phyloP scores from a whole-genome alignment of 1,140 invertebrate genomes.

The Trachymyrmex cornetzi region DNA sequence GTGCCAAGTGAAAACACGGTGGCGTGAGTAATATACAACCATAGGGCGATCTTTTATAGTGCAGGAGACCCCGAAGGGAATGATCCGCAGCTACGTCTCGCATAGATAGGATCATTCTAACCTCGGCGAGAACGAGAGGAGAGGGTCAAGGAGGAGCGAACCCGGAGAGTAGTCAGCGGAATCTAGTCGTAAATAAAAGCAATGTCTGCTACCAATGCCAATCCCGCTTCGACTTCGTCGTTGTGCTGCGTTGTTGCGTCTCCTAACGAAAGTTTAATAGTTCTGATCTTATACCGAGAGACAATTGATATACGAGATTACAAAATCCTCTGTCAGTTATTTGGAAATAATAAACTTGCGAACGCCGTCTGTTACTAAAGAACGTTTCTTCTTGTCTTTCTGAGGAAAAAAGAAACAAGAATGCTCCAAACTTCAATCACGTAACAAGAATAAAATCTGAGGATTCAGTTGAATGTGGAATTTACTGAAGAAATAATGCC shows the following conservation, averaged over 20 bases:
- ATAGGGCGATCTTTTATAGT: conserved; percentile 85
- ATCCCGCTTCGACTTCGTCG: conserved; percentile 71
- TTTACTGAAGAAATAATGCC: not conserved
- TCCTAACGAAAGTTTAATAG: not conserved
- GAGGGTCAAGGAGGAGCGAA: conserved; percentile 82
- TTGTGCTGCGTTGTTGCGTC: conserved; percentile 49
- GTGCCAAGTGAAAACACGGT: conserved; percentile 86
- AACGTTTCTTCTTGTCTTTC: not conserved
- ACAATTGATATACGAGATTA: not conserved
- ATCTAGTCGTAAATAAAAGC: conserved; percentile 84
- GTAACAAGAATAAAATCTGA: not conserved
- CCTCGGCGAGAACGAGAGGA: conserved; percentile 74
- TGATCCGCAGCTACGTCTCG: conserved; percentile 82
- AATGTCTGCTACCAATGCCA: conserved; percentile 82
- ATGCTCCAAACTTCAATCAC: too few species aligned
- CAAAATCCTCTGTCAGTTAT: not conserved
- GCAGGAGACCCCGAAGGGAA: conserved; percentile 81
- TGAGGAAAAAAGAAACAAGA: not conserved
- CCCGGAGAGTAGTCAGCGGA: conserved; percentile 80
- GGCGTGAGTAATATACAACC: conserved; percentile 87
- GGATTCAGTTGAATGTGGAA: not conserved
- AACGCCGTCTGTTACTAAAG: not conserved
- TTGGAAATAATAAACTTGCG: not conserved
- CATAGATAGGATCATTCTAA: conserved; percentile 83
- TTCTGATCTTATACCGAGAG: not conserved